Conservation (phyloP, 2,797 vertebrate species). For the Microcaecilia unicolor region DNA sequence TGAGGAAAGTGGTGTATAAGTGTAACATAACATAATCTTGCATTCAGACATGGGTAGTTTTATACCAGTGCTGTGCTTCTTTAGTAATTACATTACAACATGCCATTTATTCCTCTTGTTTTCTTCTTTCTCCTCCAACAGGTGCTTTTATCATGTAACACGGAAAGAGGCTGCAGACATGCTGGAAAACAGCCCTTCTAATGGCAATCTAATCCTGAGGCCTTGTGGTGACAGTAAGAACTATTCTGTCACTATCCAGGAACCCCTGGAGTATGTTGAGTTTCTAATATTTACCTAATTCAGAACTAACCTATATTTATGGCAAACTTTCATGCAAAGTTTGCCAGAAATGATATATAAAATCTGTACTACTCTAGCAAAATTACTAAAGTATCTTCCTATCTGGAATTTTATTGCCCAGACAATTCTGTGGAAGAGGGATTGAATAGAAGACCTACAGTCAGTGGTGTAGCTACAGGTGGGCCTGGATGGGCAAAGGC, state of each 20-base stretch:
- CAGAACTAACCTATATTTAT: background rate
- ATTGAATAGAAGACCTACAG: too few relatives aligned
- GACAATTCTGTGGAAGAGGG: too few relatives aligned
- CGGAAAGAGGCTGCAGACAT: conserved; percentile 58
- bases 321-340: background rate
- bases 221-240: conserved; percentile 53
- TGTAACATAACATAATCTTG: too few relatives aligned
- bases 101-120: too few relatives aligned
- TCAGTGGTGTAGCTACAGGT: too few relatives aligned
- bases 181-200: conserved; percentile 51
- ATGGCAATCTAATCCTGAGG: conserved; percentile 65
- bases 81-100: too few relatives aligned
- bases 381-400: too few relatives aligned
- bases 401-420: too few relatives aligned
- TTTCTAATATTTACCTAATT: background rate
- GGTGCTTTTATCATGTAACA: conserved; percentile 55
- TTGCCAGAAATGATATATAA: background rate
- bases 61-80: too few relatives aligned
- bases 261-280: conserved; percentile 29
- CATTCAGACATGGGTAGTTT: too few relatives aligned
- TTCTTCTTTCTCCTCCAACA: conserved; percentile 2
- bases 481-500: too few relatives aligned
- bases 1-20: too few relatives aligned
- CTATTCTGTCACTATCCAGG: conserved; percentile 56
- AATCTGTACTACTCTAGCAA: background rate